phyloP scores from a whole-genome alignment of 2,797 vertebrate species.

The Amblyraja radiata region DNA sequence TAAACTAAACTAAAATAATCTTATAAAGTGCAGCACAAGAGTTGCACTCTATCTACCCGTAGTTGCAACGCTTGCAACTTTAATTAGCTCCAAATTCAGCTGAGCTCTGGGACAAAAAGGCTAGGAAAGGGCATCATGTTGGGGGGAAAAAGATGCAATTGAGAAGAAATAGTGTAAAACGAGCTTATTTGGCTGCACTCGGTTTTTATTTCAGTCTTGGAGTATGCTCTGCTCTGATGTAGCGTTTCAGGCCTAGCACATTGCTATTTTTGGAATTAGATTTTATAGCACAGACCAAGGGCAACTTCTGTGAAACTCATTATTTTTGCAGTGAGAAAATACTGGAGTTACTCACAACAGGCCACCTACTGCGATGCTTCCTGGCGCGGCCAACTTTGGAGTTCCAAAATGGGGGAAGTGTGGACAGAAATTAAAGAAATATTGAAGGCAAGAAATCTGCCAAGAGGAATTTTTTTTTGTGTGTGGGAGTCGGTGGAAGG shows the following conservation, averaged over 20 bases:
- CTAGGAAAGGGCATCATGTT: neutral
- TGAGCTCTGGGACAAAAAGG: neutral
- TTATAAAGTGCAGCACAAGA: too few species aligned
- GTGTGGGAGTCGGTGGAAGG: neutral
- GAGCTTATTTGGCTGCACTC: neutral
- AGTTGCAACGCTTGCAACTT: too few species aligned
- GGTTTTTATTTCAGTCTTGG: neutral
- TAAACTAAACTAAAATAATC: too few species aligned
- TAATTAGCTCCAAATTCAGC: neutral
- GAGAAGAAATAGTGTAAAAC: neutral
- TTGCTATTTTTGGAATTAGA: conserved; percentile 8
- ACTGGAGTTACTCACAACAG: neutral
- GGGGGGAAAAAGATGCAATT: neutral
- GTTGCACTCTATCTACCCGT: too few species aligned
- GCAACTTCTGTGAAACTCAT: conserved; percentile 4
- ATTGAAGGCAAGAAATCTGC: neutral
- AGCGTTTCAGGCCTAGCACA: neutral
- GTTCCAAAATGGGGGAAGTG: neutral
- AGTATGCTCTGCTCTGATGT: neutral
- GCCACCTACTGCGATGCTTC: neutral
- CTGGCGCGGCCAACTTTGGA: neutral
- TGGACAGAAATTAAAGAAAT: neutral
- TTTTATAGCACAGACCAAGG: neutral
- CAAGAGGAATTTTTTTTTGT: neutral
- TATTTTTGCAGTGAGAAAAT: neutral